A percentile compares a stretch with the other conserved stretches of the same genome.
Conservation (phyloP, 2,113 vertebrate species). For the Pygoscelis antarcticus region DNA sequence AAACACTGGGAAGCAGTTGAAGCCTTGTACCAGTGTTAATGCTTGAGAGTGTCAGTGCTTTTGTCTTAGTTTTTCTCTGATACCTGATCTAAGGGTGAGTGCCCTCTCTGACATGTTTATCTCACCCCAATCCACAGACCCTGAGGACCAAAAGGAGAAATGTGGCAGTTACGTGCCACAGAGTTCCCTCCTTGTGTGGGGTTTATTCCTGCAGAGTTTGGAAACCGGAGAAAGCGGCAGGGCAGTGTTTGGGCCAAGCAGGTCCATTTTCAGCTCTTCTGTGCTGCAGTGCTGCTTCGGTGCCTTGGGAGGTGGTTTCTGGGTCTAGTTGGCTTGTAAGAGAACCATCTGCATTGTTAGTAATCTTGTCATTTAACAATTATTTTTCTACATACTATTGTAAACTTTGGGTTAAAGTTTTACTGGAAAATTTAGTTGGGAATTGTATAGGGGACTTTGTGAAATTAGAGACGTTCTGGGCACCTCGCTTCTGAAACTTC, state of each 20-base stretch:
- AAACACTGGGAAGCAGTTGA: not conserved
- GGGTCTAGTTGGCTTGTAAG: not conserved
- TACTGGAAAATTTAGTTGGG: not conserved
- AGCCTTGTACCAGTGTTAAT: not conserved
- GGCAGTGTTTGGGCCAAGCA: rapidly evolving
- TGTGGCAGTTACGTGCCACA: rapidly evolving
- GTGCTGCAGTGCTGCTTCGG: not conserved
- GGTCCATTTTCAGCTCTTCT: not conserved
- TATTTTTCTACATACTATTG: not conserved
- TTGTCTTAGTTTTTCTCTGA: not conserved
- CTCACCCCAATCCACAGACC: rapidly evolving
- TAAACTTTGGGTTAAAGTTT: not conserved
- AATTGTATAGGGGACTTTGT: not conserved
- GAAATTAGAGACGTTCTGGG: not conserved
- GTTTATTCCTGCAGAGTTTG: not conserved
- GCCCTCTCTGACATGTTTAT: not conserved
- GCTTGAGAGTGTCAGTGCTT: not conserved
- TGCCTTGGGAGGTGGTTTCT: not conserved
- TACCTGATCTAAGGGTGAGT: not conserved
- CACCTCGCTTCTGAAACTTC: not conserved
- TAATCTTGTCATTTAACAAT: not conserved
- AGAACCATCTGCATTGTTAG: not conserved
- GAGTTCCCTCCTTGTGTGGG: not conserved
- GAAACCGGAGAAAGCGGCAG: not conserved
- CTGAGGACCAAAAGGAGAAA: not conserved